These are phyloP conservation scores for Drosophila rhopaloa DNA, from an alignment of 1,140 invertebrate genomes.

Conservation along the genomic window DNA sequence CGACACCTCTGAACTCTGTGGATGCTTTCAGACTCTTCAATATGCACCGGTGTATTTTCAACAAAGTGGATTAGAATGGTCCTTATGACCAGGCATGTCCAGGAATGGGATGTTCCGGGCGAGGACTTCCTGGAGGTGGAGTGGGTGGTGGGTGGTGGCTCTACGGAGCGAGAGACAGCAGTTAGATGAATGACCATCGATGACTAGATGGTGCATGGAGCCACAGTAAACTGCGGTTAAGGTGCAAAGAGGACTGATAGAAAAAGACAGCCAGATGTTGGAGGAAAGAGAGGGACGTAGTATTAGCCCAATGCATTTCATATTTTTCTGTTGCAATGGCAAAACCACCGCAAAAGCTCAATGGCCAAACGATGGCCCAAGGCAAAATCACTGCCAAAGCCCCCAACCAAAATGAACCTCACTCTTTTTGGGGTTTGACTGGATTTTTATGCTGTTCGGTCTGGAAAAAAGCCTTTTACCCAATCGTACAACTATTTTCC, in stretches of 20 bases:
- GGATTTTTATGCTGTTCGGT: conserved; percentile 30
- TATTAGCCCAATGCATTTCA: conserved; percentile 57
- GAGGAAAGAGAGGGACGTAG: background rate
- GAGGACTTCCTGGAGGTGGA: background rate
- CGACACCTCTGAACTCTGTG: conserved; percentile 19
- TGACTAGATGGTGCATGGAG: conserved; percentile 55
- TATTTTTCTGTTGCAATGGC: conserved; percentile 38
- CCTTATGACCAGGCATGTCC: conserved; percentile 58
- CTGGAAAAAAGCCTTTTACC: conserved; percentile 32
- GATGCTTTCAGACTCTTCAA: conserved; percentile 58
- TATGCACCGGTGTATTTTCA: conserved; percentile 67
- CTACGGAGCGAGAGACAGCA: conserved; percentile 17
- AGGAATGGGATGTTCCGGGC: background rate
- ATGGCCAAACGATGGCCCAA: conserved; percentile 39
- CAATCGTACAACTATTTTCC: conserved; percentile 39
- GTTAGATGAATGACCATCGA: conserved; percentile 73
- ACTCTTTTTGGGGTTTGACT: conserved; percentile 17
- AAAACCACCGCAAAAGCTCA: conserved; percentile 52
- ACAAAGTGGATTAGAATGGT: conserved; percentile 74
- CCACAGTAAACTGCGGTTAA: conserved; percentile 68
- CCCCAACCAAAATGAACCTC: conserved; percentile 31
- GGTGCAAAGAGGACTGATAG: conserved; percentile 44
- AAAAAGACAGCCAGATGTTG: conserved; percentile 3
- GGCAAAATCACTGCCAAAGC: conserved; percentile 41
- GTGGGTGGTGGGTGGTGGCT: background rate